These are phyloP conservation scores for Trichechus manatus DNA, from an alignment of 2,113 vertebrate species.

Conservation along the genomic window DNA sequence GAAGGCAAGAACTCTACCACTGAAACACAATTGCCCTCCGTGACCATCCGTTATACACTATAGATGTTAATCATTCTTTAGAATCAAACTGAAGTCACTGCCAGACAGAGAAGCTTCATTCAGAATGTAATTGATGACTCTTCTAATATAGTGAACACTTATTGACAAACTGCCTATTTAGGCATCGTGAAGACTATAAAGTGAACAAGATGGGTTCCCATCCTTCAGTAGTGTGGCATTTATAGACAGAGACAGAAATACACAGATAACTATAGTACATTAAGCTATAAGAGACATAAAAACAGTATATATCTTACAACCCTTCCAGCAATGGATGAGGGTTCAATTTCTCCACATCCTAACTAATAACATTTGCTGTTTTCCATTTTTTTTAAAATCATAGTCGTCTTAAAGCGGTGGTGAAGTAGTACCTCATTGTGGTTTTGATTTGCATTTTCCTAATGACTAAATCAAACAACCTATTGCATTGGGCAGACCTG, in stretches of 20 bases:
- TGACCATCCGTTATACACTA: background rate
- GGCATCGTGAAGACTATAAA: background rate
- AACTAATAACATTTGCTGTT: too few relatives aligned
- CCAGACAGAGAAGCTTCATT: slow-evolving; percentile 27
- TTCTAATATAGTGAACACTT: background rate
- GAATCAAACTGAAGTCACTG: slow-evolving; percentile 7
- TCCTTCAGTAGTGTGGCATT: background rate
- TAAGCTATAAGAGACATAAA: background rate
- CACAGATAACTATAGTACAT: background rate
- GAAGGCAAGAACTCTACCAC: background rate
- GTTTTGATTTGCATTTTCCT: too few relatives aligned
- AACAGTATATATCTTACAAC: too few relatives aligned
- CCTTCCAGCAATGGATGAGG: too few relatives aligned
- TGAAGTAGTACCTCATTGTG: too few relatives aligned
- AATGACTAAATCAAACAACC: too few relatives aligned
- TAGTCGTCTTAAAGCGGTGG: too few relatives aligned
- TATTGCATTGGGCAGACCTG: too few relatives aligned
- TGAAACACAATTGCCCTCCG: background rate
- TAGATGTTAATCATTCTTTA: background rate
- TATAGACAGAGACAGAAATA: background rate
- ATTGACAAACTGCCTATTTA: slow-evolving; percentile 18
- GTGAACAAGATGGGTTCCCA: background rate
- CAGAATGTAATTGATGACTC: background rate
- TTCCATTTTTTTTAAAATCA: too few relatives aligned
- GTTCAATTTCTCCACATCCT: too few relatives aligned